phyloP scores from a whole-genome alignment of 2,797 vertebrate genomes.

The Premnoplex brunnescens region DNA sequence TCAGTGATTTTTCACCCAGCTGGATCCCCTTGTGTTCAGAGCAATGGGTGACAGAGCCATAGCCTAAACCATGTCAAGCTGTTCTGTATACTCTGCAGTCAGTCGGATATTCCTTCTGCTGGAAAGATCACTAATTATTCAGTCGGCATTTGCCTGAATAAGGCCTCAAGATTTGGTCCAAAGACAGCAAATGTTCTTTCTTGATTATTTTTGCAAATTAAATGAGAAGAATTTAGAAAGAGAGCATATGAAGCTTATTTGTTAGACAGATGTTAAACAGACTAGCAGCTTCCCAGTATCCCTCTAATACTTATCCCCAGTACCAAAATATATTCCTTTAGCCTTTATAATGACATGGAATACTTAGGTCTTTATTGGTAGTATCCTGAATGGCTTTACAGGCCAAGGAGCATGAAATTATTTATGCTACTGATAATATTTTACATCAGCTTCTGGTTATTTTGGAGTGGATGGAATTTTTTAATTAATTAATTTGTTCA shows the following conservation, averaged over 20 bases:
- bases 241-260: conserved; percentile 71
- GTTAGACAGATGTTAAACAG: conserved; percentile 72
- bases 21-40: not conserved
- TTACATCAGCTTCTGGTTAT: not conserved
- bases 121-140: conserved; percentile 53
- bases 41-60: not conserved
- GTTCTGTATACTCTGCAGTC: not conserved
- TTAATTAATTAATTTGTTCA: not conserved
- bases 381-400: not conserved
- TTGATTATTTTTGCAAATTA: conserved; percentile 62
- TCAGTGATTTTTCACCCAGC: not conserved
- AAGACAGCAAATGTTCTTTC: conserved; percentile 57
- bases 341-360: conserved; percentile 28
- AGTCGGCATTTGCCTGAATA: conserved; percentile 35
- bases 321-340: conserved; percentile 62
- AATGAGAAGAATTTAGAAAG: conserved; percentile 66
- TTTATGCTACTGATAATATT: conserved; percentile 31
- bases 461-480: not conserved
- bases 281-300: conserved; percentile 66
- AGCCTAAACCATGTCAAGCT: conserved; percentile 36
- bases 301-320: conserved; percentile 66
- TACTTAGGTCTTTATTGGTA: conserved; percentile 35
- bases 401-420: conserved; percentile 9
- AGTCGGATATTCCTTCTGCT: conserved; percentile 11
- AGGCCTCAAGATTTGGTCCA: conserved; percentile 58